Conservation (phyloP, 1,140 invertebrate genomes). For the Limonius californicus region DNA sequence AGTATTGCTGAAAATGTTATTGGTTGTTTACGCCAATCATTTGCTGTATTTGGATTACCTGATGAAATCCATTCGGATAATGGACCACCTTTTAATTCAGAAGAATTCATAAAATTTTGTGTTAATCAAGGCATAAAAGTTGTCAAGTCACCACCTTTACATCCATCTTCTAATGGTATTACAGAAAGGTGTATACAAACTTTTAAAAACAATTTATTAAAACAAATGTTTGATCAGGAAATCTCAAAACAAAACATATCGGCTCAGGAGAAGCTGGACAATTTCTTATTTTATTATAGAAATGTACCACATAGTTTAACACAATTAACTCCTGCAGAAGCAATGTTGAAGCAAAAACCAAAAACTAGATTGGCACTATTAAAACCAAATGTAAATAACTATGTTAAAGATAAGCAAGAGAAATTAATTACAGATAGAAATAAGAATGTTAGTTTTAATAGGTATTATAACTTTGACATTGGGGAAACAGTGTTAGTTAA, state of each 20-base stretch:
- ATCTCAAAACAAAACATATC: slow-evolving; percentile 10
- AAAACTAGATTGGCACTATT: neutral
- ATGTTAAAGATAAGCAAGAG: too few relatives aligned
- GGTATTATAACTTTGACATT: too few relatives aligned
- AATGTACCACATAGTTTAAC: slow-evolving; percentile 24
- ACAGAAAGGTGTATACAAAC: neutral
- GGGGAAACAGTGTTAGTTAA: too few relatives aligned
- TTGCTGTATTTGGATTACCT: slow-evolving; percentile 41
- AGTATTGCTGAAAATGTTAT: slow-evolving; percentile 3
- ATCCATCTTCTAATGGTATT: neutral
- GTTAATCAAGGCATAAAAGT: slow-evolving; percentile 44
- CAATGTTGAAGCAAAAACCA: neutral
- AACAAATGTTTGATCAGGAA: too few relatives aligned
- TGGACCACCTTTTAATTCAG: slow-evolving; percentile 46
- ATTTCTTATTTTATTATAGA: slow-evolving; percentile 29
- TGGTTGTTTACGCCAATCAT: slow-evolving; percentile 17
- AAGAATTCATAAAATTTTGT: slow-evolving; percentile 46
- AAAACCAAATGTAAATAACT: too few relatives aligned
- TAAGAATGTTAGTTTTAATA: too few relatives aligned
- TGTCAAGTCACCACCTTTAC: slow-evolving; percentile 30
- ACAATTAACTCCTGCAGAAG: slow-evolving; percentile 14
- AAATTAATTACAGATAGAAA: too few relatives aligned
- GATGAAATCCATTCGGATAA: slow-evolving; percentile 47
- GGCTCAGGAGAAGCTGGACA: slow-evolving; percentile 26
- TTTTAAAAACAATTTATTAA: neutral